Percentiles rank a stretch among this genome's conserved stretches.
phyloP scores from a whole-genome alignment of 1,140 invertebrate genomes.

The Myzus persicae region DNA sequence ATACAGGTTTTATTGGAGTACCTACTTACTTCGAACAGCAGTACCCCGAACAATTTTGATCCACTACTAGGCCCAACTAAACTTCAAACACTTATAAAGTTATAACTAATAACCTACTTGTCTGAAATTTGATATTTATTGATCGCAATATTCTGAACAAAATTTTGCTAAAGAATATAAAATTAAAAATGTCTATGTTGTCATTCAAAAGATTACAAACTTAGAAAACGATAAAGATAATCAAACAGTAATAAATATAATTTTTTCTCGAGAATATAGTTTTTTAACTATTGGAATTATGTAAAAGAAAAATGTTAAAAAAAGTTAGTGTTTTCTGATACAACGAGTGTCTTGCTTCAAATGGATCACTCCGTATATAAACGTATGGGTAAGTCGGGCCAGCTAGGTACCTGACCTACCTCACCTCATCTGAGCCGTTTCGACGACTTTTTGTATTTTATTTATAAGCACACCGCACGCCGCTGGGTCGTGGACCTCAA shows the following conservation, averaged over 20 bases:
- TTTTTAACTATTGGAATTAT: too few species aligned
- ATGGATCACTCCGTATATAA: background rate
- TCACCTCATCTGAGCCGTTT: background rate
- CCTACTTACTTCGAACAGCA: too few species aligned
- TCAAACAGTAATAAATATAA: too few species aligned
- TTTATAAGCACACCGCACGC: background rate
- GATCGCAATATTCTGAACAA: background rate
- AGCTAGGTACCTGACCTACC: background rate
- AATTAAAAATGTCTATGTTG: background rate
- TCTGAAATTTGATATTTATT: background rate
- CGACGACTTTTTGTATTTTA: background rate
- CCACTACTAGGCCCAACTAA: too few species aligned
- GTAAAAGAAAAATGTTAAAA: too few species aligned
- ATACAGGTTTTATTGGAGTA: background rate
- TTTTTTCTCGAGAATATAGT: too few species aligned
- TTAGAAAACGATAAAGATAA: too few species aligned
- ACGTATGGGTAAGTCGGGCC: background rate
- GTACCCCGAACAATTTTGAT: too few species aligned
- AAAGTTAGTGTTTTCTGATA: background rate
- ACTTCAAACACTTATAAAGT: background rate
- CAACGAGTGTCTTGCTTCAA: background rate
- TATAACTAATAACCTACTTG: background rate
- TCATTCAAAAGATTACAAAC: too few species aligned
- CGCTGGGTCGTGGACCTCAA: background rate
- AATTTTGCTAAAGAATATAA: background rate